Conservation (phyloP, 2,888 invertebrate species). For the Clunio marinus region DNA sequence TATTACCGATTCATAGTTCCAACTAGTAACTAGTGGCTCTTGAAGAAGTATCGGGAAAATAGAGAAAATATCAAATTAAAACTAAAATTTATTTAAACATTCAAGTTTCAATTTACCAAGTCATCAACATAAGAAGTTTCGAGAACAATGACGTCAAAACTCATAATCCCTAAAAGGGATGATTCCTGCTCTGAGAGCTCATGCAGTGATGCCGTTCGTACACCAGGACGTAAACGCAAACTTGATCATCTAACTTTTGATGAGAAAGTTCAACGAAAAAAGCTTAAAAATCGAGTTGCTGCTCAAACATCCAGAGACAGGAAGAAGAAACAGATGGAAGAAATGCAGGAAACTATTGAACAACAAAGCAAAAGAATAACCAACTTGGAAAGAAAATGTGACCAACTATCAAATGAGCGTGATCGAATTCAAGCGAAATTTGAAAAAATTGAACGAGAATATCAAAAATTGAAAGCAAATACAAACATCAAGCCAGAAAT, state of each 20-base stretch:
- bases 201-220: conserved; percentile 1
- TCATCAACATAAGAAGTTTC: conserved; percentile 33
- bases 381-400: conserved; percentile 54
- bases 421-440: conserved; percentile 64
- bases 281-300: conserved; percentile 92
- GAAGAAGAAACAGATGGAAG: conserved; percentile 89
- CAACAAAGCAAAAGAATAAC: conserved; percentile 62
- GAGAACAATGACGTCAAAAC: conserved; percentile 16
- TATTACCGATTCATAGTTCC: background rate
- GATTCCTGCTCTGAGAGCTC: background rate
- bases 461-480: conserved; percentile 56
- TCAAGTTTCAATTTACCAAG: background rate
- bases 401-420: conserved; percentile 56
- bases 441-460: conserved; percentile 63
- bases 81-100: background rate
- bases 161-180: conserved; percentile 11
- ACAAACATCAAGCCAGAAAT: conserved; percentile 41
- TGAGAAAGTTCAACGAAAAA: conserved; percentile 82
- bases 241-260: conserved; percentile 81
- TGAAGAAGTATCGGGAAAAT: background rate
- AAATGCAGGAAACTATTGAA: conserved; percentile 71
- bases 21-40: conserved; percentile 9
- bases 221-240: conserved; percentile 62
- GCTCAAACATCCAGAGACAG: conserved; percentile 96
- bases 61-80: background rate